phyloP scores from a whole-genome alignment of 2,888 invertebrate species.

The Congeria kusceri region DNA sequence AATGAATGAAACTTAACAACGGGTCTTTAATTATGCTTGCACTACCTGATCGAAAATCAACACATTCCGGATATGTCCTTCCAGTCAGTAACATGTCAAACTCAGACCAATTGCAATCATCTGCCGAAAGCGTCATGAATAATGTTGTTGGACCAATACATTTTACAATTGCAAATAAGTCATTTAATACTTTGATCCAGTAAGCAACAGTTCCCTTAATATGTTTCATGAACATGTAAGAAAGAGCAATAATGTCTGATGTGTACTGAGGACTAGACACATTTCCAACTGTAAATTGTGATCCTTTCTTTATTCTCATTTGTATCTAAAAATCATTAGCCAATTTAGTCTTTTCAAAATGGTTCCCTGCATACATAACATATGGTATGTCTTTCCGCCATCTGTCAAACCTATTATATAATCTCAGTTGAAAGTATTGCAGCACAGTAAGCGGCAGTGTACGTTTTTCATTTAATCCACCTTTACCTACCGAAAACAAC shows the following conservation, averaged over 20 bases:
- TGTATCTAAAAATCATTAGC: constrained; percentile 21
- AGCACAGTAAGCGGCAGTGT: neutral
- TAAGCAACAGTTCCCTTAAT: constrained; percentile 30
- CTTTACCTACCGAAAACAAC: constrained; percentile 23
- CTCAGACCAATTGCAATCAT: constrained; percentile 32
- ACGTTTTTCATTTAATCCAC: constrained; percentile 24
- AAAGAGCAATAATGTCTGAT: constrained; percentile 24
- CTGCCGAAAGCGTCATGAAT: constrained; percentile 20
- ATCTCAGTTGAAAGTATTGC: constrained; percentile 12
- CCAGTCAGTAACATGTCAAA: constrained; percentile 18
- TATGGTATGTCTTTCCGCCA: constrained; percentile 37
- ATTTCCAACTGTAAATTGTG: constrained; percentile 12
- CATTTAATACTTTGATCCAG: constrained; percentile 22
- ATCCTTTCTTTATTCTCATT: constrained; percentile 12
- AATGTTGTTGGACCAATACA: constrained; percentile 14
- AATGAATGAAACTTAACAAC: constrained; percentile 19
- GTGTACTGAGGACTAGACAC: neutral
- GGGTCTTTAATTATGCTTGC: constrained; percentile 29
- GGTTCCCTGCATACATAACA: constrained; percentile 1
- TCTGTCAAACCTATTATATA: constrained; percentile 19
- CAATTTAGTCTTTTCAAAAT: no score
- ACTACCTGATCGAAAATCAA: constrained; percentile 8
- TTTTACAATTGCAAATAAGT: constrained; percentile 25
- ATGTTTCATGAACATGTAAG: constrained; percentile 34
- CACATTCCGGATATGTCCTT: constrained; percentile 7